Percentiles rank a stretch among this genome's conserved stretches.
Conservation (phyloP, 2,797 vertebrate genomes). For the Aselliscus stoliczkanus region DNA sequence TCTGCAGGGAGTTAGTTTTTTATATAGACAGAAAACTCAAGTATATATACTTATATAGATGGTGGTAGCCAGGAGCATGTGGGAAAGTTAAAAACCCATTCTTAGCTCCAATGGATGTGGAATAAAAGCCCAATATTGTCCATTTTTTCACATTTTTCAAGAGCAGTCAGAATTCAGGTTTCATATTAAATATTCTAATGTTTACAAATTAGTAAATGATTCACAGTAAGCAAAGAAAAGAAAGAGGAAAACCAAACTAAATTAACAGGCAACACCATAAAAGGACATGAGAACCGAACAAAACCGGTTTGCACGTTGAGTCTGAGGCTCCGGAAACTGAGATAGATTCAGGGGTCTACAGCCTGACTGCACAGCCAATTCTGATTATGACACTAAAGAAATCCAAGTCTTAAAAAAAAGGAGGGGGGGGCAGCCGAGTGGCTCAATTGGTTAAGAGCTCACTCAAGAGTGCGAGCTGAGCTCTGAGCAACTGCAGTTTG, state of each 20-base stretch:
- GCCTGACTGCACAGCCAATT: neutral
- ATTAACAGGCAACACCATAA: neutral
- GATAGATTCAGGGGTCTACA: neutral
- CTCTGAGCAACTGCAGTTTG: too few species aligned
- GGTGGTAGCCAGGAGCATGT: fast-evolving
- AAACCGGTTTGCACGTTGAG: neutral
- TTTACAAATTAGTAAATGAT: neutral
- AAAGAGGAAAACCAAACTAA: neutral
- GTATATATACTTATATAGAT: fast-evolving
- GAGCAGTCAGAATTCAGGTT: neutral
- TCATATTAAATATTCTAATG: neutral
- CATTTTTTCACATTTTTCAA: neutral
- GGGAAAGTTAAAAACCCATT: neutral
- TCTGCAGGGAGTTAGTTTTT: neutral
- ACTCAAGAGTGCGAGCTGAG: too few species aligned
- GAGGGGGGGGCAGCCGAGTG: too few species aligned
- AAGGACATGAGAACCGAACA: neutral
- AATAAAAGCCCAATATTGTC: neutral
- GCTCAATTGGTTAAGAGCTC: too few species aligned
- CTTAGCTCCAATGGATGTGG: too few species aligned
- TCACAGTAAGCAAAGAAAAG: neutral
- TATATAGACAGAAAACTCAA: neutral
- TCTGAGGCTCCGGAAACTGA: neutral
- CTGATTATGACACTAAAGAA: neutral
- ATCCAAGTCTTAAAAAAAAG: too few species aligned